Base-by-base conservation (phyloP, 2,797 vertebrate species). In the Amphiprion clarkii region DNA sequence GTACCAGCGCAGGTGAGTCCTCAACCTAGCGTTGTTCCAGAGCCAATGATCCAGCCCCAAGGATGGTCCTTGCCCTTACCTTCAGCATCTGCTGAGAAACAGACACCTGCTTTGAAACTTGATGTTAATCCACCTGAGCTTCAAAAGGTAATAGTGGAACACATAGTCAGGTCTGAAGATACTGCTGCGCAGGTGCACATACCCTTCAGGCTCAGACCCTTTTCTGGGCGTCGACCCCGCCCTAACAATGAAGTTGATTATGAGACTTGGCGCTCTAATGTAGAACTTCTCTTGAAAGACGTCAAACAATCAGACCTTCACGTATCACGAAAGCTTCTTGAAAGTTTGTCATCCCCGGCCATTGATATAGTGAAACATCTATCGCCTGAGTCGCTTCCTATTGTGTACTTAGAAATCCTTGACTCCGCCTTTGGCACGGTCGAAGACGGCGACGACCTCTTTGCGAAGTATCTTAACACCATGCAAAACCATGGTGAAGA, bases 261-360 rank as follows among this genome's bases (percentile, higher is more conserved):
- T 16, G 64, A 67, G 23, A n/a, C 52, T 14, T 67, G 64, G 17
- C 23, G 23, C 3, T 55, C 52, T 4, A 67, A 56, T 31, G 39
- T 56, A 3, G 39, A 67, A 67, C 6, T 67, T 55, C 36, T 67
- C 19, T 49, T 66, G 21, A 60, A 60, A 60, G 12, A 58, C 31
- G 39, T n/a, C 21, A 39, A 10, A 44, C 21, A 61, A 13, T 61
- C 58, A 27, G 40, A 46, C 2, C 40, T 44, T 17, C 3, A 61
- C 14, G 46, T 17, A 40, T 61, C 58, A 44, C 14, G 40, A 14
- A 42, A 42, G 36, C 57, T 60, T 9, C 57, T 60, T 60, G 57
- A 44, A 16, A 44, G 42, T 44, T 16, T 44, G 13, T 44, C 16
- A 44, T 44, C 42, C 14, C 42, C 42, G 4, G 42, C 33, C 9